These are phyloP conservation scores for Neomicropteryx cornuta DNA, from an alignment of 1,140 invertebrate genomes.

Conservation along the genomic window DNA sequence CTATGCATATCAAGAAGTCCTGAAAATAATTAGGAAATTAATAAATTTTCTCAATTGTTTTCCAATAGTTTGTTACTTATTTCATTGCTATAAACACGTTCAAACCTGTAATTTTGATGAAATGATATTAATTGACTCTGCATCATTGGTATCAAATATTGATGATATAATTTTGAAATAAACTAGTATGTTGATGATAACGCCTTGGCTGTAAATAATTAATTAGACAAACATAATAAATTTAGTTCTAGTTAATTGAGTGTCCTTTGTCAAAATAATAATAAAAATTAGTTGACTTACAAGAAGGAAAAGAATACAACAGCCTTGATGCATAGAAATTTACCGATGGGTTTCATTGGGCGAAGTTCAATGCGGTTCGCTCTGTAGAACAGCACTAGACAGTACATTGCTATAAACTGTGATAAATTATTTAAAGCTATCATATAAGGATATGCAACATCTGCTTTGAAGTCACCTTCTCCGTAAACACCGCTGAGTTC, in stretches of 20 bases:
- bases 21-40: slow-evolving; percentile 31
- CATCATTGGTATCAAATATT: slow-evolving; percentile 52
- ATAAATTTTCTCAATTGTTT: too few relatives aligned
- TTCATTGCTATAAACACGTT: too few relatives aligned
- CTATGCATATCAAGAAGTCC: slow-evolving; percentile 94
- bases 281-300: slow-evolving; percentile 50
- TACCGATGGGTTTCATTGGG: slow-evolving; percentile 88
- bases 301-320: slow-evolving; percentile 98
- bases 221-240: slow-evolving; percentile 16
- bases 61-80: too few relatives aligned
- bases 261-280: slow-evolving; percentile 5
- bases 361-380: slow-evolving; percentile 76
- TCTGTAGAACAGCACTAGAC: slow-evolving; percentile 86
- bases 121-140: slow-evolving; percentile 55
- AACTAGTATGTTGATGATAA: slow-evolving; percentile 77
- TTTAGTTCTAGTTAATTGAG: slow-evolving; percentile 3
- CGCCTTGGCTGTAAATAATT: slow-evolving; percentile 76
- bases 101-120: slow-evolving; percentile 72
- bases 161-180: slow-evolving; percentile 54
- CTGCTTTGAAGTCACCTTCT: slow-evolving; percentile 77
- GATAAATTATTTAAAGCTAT: slow-evolving; percentile 88
- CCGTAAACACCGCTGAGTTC: slow-evolving; percentile 77
- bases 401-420: slow-evolving; percentile 95
- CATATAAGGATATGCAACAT: slow-evolving; percentile 83
- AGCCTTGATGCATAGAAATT: slow-evolving; percentile 96